Conservation (phyloP, 2,888 invertebrate species). For the Patella pellucida region DNA sequence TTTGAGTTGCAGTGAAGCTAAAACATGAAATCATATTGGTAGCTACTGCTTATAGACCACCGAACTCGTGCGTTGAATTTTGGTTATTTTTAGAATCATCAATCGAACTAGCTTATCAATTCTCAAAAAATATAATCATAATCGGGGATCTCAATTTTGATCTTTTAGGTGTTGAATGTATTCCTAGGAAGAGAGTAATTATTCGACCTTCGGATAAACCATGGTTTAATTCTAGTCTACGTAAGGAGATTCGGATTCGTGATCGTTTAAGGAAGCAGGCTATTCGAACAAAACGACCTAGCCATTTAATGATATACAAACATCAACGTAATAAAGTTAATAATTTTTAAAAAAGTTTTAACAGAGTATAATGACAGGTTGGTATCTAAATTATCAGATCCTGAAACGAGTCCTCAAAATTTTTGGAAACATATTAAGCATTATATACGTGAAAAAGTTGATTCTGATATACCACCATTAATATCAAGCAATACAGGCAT, state of each 20-base stretch:
- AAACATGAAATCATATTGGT: neutral
- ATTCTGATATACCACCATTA: too few relatives aligned
- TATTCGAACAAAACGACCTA: neutral
- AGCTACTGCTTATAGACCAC: neutral
- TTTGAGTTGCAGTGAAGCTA: neutral
- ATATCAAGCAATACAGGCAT: too few relatives aligned
- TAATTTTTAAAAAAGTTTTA: neutral
- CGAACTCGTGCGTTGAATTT: neutral
- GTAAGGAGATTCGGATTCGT: neutral
- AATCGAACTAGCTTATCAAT: too few relatives aligned
- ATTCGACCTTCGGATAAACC: conserved; percentile 1
- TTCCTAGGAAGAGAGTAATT: neutral
- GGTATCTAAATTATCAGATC: too few relatives aligned
- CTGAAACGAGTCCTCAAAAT: too few relatives aligned
- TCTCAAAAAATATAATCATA: too few relatives aligned
- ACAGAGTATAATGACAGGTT: neutral
- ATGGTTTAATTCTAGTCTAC: neutral
- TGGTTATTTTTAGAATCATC: neutral
- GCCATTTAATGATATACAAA: neutral
- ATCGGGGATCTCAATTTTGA: neutral
- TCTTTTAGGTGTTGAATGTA: neutral
- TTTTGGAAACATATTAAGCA: too few relatives aligned
- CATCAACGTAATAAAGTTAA: neutral
- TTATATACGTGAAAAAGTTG: too few relatives aligned
- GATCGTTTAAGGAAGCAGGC: neutral